Evolutionary conservation across 2,113 vertebrate species (phyloP).

Genomic region (Phylloscopus whistleri): DNA sequence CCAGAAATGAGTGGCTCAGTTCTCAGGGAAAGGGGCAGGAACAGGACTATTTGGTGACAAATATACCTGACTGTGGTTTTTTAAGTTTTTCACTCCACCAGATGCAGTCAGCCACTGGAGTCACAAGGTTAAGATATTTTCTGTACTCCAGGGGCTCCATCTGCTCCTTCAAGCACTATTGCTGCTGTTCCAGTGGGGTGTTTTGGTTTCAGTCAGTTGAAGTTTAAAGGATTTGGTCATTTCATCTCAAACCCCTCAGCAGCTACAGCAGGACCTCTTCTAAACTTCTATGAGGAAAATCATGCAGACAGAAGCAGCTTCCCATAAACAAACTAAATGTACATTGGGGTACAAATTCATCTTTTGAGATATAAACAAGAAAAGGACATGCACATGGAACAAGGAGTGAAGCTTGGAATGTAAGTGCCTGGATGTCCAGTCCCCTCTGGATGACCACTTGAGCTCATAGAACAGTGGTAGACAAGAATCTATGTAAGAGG

Average conservation of each 20-base stretch:
- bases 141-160: neutral
- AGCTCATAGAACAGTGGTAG: neutral
- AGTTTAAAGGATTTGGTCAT: neutral
- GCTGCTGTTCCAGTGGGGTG: neutral
- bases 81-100: neutral
- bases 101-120: neutral
- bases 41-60: neutral
- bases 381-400: neutral
- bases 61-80: neutral
- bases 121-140: neutral
- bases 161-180: neutral
- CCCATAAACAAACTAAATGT: neutral
- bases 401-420: neutral
- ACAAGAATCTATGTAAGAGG: neutral
- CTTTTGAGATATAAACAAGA: constrained; percentile 22
- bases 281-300: neutral
- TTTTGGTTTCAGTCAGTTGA: neutral
- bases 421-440: neutral
- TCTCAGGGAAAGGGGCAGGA: neutral
- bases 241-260: neutral
- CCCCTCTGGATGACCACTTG: neutral
- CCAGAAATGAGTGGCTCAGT: neutral
- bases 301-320: neutral
- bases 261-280: neutral
- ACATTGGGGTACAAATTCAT: neutral